Percentiles rank a stretch among this genome's conserved stretches.
Conservation (phyloP, 2,797 vertebrate genomes). For the Molothrus ater region DNA sequence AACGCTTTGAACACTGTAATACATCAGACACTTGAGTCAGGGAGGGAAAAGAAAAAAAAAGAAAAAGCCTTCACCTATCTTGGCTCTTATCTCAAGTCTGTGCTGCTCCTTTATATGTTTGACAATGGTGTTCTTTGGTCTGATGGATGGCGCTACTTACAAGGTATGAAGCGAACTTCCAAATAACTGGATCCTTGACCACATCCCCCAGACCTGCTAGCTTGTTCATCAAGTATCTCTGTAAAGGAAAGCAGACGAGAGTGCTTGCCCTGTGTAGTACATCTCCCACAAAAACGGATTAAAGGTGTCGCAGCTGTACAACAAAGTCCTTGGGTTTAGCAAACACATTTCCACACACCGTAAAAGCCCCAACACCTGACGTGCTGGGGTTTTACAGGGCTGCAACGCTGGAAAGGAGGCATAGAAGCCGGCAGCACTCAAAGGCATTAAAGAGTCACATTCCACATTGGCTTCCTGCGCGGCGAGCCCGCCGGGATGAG, state of each 20-base stretch:
- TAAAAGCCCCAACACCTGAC: conserved; percentile 74
- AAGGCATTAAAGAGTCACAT: conserved; percentile 50
- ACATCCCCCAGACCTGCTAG: neutral
- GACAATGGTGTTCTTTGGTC: neutral
- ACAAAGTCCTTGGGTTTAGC: conserved; percentile 46
- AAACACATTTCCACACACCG: conserved; percentile 58
- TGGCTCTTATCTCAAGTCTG: neutral
- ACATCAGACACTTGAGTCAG: conserved; percentile 41
- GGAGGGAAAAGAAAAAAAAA: neutral
- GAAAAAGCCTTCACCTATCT: neutral
- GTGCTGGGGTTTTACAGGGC: conserved; percentile 71
- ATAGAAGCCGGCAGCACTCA: conserved; percentile 35
- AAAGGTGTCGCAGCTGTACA: conserved; percentile 60
- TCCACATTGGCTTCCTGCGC: conserved; percentile 41
- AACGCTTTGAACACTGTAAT: conserved; percentile 57
- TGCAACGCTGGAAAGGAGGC: conserved; percentile 55
- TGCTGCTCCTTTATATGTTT: neutral
- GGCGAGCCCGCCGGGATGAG: neutral
- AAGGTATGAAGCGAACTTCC: accelerated
- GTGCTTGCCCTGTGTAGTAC: neutral
- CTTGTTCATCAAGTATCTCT: neutral
- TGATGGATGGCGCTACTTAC: neutral
- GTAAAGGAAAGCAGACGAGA: neutral
- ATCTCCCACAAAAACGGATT: conserved; percentile 17
- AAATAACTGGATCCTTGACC: neutral